Base-by-base conservation (phyloP, 2,888 invertebrate species). In the Plemyria rubiginata region DNA sequence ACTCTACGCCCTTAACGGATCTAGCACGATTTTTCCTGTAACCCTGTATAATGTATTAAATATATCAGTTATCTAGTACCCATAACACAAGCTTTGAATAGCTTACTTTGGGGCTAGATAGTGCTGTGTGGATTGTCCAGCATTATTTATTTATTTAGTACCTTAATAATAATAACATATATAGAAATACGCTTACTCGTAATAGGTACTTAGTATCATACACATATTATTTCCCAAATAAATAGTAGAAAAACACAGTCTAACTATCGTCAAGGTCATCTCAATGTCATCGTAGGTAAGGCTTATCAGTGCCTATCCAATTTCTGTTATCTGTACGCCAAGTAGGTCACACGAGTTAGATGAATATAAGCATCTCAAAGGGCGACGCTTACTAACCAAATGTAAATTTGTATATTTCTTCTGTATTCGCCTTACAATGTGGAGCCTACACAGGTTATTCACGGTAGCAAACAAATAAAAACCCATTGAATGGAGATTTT, bases 261-360 rank as follows among this genome's bases (percentile, higher is more conserved):
- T 65, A 71, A 67, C 65, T 59, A 65, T 58, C 60, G 54, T 70
- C 85, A 90, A 89, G 90, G 90, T 81, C 85, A 70, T 66, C 70
- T 79, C 90, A 91, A 90, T 89, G 90, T 85, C 91, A 87, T 73
- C 76, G 76, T 82, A 84, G 82, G 84, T 85, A 84, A 81, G 74
- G 72, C 72, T 88, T 91, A 91, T 92, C 92, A 77, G 77, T 83
- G 85, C 87, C 85, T 88, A 74, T 81, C 82, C 82, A 84, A 81
- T 83, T 85, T 87, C 68, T 79, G 79, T 90, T 91, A 91, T 91
- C 90, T 80, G 70, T 65, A 57, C 67, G 41, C 69, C 73, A 91
- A 83, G 74, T 90, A 72, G 91, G 91, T 83, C 88, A 86, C 77
- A 76, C 79, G 81, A 75, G 79, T 71, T 73, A 72, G 62, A 75